Base-by-base conservation (phyloP, 2,888 invertebrate genomes). In the Cloeon dipterum region DNA sequence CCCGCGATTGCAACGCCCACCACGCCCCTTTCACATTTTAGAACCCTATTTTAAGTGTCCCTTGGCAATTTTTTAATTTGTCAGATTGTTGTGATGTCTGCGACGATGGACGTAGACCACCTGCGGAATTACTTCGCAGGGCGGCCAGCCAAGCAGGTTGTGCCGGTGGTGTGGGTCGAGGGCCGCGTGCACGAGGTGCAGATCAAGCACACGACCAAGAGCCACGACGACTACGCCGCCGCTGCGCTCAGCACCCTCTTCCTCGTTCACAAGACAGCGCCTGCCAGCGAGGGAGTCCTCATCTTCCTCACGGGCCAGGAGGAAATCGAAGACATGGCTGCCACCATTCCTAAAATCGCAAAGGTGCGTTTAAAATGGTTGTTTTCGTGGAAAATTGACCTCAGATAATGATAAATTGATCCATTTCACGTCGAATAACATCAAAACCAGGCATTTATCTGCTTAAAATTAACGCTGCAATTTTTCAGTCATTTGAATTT, bases 261-360 rank as follows among this genome's bases (percentile, higher is more conserved):
- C 53, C 81, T 89, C 57, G 74, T 93, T 34, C 91, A 93, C 54
- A 68, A 69, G 40, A 70, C 74, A 48, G 68, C 75, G 34, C 83
- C 88, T 5, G 57, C 77, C 23, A 71, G 81, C 49, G 74, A 89
- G 46, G 88, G 89, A 53, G 79, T 94, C 45, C 62, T 94, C 37
- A 79, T 91, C 26, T 94, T 94, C 59, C 60, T 94, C 39, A 93
- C 93, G 34, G 94, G 94, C 1, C 91, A 93, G 61, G 93, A 94
- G 57, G 93, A 94, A 66, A 93, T 94, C 44, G 91, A 93, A 58
- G 66, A 73, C n/a, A 68, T 78, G 43, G 73, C 72, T 42, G 65
- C 70, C 45, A 77, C 74, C 50, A 76, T 83, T 29, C 65, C 73
- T 45, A 65, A 70, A 49, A 67, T 77, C 43, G 68, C 72, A 1